Evolutionary conservation across 2,888 invertebrate species (phyloP).

Genomic region (Aelia acuminata): DNA sequence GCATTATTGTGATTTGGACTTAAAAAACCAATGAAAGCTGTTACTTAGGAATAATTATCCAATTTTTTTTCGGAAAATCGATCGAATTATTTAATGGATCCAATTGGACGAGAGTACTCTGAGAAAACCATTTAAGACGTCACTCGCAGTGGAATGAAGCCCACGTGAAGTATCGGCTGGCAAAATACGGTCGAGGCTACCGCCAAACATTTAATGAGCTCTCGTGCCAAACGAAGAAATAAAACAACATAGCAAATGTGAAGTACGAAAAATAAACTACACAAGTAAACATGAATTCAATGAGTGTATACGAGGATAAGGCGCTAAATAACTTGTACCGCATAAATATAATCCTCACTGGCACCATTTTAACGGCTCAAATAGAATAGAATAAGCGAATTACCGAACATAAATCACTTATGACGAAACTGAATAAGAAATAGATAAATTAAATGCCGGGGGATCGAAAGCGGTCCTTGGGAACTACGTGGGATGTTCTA

Average conservation of each 20-base stretch:
- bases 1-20: too few relatives aligned
- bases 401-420: background rate
- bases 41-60: too few relatives aligned
- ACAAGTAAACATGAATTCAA: background rate
- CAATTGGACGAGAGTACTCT: too few relatives aligned
- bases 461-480: background rate
- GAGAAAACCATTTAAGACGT: too few relatives aligned
- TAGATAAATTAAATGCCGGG: background rate
- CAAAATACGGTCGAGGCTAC: too few relatives aligned
- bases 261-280: background rate
- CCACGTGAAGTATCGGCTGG: too few relatives aligned
- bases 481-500: slow-evolving; percentile 1
- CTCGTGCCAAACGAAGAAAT: too few relatives aligned
- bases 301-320: background rate
- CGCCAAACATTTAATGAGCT: too few relatives aligned
- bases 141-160: too few relatives aligned
- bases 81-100: too few relatives aligned
- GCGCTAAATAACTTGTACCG: background rate
- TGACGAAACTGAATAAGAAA: slow-evolving; percentile 18
- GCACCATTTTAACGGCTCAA: background rate
- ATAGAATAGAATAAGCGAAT: background rate
- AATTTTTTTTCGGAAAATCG: too few relatives aligned
- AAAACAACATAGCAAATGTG: background rate
- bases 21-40: too few relatives aligned
- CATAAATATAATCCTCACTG: background rate